Evolutionary conservation across 2,113 vertebrate genomes (phyloP).

Genomic region (Myxocyprinus asiaticus): DNA sequence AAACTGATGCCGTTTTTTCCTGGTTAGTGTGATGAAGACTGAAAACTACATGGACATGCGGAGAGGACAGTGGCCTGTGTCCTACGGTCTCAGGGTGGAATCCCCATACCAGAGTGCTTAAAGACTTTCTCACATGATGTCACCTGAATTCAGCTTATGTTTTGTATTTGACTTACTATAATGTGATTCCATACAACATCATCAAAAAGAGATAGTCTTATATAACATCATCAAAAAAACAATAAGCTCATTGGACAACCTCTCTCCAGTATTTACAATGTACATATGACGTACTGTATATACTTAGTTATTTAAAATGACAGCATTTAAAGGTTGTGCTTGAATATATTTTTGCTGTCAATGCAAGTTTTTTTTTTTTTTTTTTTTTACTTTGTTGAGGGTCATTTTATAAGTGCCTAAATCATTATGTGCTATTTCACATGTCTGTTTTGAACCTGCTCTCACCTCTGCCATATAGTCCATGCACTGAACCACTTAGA

Average conservation of each 20-base stretch:
- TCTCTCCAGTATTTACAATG: conserved; percentile 14
- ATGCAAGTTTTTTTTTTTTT: too few relatives aligned
- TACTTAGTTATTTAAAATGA: conserved; percentile 58
- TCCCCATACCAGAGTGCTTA: neutral
- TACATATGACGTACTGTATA: conserved; percentile 55
- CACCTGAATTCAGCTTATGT: neutral
- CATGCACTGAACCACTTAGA: conserved; percentile 67
- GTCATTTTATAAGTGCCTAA: neutral
- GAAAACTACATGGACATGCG: conserved; percentile 78
- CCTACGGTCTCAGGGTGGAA: conserved; percentile 57
- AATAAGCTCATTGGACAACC: too few relatives aligned
- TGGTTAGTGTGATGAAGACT: conserved; percentile 61
- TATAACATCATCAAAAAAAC: neutral
- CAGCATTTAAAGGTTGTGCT: conserved; percentile 16
- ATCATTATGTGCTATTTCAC: neutral
- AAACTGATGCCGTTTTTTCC: neutral
- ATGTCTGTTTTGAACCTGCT: conserved; percentile 11
- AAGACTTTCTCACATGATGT: too few relatives aligned
- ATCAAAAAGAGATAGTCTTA: neutral
- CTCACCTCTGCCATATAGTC: conserved; percentile 57
- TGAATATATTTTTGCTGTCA: neutral
- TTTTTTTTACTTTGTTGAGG: neutral
- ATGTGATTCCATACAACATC: too few relatives aligned
- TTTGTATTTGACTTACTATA: neutral
- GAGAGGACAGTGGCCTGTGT: conserved; percentile 35